These are phyloP conservation scores for Leptonema lineaticorne DNA, from an alignment of 1,140 invertebrate genomes.

Conservation along the genomic window DNA sequence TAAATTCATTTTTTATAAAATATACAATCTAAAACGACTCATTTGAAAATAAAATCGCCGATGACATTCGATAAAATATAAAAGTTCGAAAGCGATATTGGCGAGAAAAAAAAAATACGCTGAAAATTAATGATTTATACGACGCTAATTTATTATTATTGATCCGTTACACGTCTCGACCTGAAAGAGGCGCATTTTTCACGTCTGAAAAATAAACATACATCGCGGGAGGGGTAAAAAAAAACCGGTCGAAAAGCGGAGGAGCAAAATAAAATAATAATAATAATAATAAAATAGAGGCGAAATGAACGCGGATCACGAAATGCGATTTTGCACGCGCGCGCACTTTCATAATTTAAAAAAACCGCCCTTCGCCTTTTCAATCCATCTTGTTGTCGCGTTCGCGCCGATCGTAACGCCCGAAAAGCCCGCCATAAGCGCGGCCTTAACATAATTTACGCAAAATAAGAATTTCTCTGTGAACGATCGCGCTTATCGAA, in stretches of 20 bases:
- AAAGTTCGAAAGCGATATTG: too few species aligned
- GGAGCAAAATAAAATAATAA: too few species aligned
- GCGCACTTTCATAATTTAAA: background rate
- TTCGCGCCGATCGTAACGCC: too few species aligned
- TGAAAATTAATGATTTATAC: too few species aligned
- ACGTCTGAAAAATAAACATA: background rate
- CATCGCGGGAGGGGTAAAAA: background rate
- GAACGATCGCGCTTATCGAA: slow-evolving; percentile 23
- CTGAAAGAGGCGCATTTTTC: background rate
- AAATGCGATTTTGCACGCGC: background rate
- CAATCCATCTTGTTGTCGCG: background rate
- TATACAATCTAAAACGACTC: too few species aligned
- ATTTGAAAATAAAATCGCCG: too few species aligned
- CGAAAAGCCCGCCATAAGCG: too few species aligned
- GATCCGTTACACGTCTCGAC: background rate
- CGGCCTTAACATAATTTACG: slow-evolving; percentile 30
- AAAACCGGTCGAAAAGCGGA: background rate
- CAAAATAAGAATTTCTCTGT: slow-evolving; percentile 21
- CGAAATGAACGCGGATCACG: background rate
- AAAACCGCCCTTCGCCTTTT: background rate
- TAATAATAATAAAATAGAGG: too few species aligned
- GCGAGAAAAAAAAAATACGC: too few species aligned
- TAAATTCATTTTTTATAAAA: too few species aligned
- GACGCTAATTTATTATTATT: too few species aligned
- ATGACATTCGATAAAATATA: too few species aligned